Conservation (phyloP, 2,113 vertebrate species). For the Aptenodytes forsteri region DNA sequence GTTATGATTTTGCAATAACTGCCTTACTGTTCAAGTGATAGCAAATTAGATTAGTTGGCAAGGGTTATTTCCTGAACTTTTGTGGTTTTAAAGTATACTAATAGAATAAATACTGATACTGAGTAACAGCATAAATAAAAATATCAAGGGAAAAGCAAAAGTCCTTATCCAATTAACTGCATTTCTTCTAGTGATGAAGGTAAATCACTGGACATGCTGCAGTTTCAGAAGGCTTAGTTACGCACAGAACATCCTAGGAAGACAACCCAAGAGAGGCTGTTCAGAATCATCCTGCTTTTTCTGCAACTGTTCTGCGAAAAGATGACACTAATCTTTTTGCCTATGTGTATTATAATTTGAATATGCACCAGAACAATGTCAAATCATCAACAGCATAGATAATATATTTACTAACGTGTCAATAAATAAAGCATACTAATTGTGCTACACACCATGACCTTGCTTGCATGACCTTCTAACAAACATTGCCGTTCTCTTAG, state of each 20-base stretch:
- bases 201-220: neutral
- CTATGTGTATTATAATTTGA: neutral
- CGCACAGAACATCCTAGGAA: neutral
- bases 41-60: conserved; percentile 19
- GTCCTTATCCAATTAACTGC: neutral
- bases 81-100: neutral
- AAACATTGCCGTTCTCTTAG: neutral
- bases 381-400: neutral
- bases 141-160: neutral
- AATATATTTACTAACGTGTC: neutral
- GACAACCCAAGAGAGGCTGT: neutral
- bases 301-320: neutral
- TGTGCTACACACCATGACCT: neutral
- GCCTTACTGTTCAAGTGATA: conserved; percentile 37
- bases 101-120: neutral
- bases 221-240: neutral
- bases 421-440: neutral
- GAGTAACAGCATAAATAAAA: conserved; percentile 5
- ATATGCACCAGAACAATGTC: neutral
- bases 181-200: neutral
- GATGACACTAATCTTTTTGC: neutral
- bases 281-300: neutral
- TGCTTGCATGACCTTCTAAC: neutral
- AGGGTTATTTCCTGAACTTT: conserved; percentile 14
- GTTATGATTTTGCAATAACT: conserved; percentile 65